These are phyloP conservation scores for Pomacea canaliculata DNA, from an alignment of 2,888 invertebrate species.

Conservation along the genomic window DNA sequence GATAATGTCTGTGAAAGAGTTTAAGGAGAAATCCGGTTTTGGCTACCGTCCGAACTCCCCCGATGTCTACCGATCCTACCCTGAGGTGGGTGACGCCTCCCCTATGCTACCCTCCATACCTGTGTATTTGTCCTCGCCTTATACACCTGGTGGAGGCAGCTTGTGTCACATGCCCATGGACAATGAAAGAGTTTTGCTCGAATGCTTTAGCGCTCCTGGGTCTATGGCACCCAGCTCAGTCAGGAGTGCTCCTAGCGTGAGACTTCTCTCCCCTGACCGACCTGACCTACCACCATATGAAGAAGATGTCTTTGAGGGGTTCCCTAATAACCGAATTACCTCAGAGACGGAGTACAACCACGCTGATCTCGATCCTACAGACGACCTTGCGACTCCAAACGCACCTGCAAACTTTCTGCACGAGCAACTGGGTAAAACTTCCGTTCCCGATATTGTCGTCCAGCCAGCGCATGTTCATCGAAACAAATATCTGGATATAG, in stretches of 20 bases:
- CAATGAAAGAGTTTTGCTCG: conserved; percentile 21
- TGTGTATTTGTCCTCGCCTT: conserved; percentile 10
- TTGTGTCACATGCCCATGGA: conserved; percentile 24
- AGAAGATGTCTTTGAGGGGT: conserved; percentile 14
- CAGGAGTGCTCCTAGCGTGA: conserved; percentile 21
- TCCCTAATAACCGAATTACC: conserved; percentile 2
- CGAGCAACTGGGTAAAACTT: too few relatives aligned
- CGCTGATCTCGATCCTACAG: not conserved
- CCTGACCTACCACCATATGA: conserved; percentile 6
- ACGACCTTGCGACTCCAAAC: not conserved
- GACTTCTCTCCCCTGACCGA: conserved; percentile 14
- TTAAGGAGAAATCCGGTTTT: not conserved
- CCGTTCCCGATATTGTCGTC: too few relatives aligned
- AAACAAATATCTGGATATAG: too few relatives aligned
- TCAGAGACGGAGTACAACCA: not conserved
- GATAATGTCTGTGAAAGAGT: not conserved
- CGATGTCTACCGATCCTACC: not conserved
- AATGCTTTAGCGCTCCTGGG: conserved; percentile 21
- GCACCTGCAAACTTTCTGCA: not conserved
- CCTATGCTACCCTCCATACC: conserved; percentile 21
- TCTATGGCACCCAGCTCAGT: conserved; percentile 25
- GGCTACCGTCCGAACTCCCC: not conserved
- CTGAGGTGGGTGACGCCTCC: conserved; percentile 8
- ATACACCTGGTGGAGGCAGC: conserved; percentile 13
- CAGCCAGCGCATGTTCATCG: too few relatives aligned